Base-by-base conservation (phyloP, 2,797 vertebrate species). In the Nyctalus aviator region DNA sequence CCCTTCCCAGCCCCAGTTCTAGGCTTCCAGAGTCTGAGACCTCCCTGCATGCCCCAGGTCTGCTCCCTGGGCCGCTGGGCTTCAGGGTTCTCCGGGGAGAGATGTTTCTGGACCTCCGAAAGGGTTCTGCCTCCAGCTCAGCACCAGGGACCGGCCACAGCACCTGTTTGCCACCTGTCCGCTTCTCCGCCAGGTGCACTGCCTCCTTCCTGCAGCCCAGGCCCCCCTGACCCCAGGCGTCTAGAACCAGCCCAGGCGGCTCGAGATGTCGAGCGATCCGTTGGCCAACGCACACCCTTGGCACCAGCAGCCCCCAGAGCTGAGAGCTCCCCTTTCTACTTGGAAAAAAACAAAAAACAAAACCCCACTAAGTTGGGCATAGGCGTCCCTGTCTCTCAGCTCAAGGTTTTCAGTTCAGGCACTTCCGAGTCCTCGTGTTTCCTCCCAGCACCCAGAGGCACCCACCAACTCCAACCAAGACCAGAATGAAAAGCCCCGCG, bases 111-210 rank as follows among this genome's bases (percentile, higher is more conserved):
- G 30, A 20, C 30, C 64, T 46, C 62, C 3, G 10, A 2, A 10
- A 59, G 55, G 27, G 44, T 41, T 81, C 68, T 27, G 73, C 44
- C 59, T 82, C 27, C 6, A 77, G 68, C 48, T 59, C 27, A 12
- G 69, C 88, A 76, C 50, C 73, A 44, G 35, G 57, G 41, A 37
- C 62, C 4, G 35, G 83, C 68, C 78, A 11, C 5, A 37, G 59
- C 93, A 96, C 96, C 97, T 97, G 96, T 92, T 68, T 84, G 84
- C 87, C 94, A 94, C 94, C 97, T 96, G 95, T 82, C 90, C 84
- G 75, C 66, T 35, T 95, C 75, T 85, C 64, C 72, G 71, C 90
- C 90, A 95, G 96, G 48, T 66, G 84, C n/a, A 37, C 48, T 12
- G 0, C 30, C 69, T 85, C 77, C 77, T 68, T 35, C 41, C 91